A percentile compares a stretch with the other conserved stretches of the same genome.
Conservation (phyloP, 2,113 vertebrate genomes). For the Odobenus rosmarus region DNA sequence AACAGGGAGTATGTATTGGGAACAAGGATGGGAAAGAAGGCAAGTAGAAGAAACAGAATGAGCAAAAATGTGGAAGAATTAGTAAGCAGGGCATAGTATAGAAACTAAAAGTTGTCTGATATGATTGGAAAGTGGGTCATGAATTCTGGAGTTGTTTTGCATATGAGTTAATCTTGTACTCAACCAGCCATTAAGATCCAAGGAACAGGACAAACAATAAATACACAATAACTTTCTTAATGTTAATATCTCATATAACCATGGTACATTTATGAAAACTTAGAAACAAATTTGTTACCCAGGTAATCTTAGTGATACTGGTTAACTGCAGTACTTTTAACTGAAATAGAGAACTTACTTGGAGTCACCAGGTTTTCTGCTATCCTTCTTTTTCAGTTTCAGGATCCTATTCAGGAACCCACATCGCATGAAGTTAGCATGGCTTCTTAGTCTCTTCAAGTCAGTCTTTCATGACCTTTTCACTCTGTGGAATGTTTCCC, state of each 20-base stretch:
- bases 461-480: neutral
- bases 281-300: neutral
- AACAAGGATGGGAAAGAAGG: neutral
- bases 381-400: neutral
- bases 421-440: neutral
- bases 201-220: neutral
- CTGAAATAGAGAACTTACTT: slow-evolving; percentile 25
- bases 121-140: neutral
- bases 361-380: neutral
- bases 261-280: neutral
- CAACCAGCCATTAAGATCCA: neutral
- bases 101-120: neutral
- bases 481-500: neutral
- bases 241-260: neutral
- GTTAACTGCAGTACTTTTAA: neutral
- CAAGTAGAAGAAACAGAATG: neutral
- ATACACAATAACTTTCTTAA: neutral
- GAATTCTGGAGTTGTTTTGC: slow-evolving; percentile 36
- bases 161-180: neutral
- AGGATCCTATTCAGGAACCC: neutral
- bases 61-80: neutral
- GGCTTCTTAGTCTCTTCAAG: neutral
- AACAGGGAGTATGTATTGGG: neutral
- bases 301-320: neutral
- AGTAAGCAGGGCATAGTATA: neutral